Percentiles rank a stretch among this genome's conserved stretches.
Conservation (phyloP, 2,797 vertebrate species). For the Sarcoramphus papa region DNA sequence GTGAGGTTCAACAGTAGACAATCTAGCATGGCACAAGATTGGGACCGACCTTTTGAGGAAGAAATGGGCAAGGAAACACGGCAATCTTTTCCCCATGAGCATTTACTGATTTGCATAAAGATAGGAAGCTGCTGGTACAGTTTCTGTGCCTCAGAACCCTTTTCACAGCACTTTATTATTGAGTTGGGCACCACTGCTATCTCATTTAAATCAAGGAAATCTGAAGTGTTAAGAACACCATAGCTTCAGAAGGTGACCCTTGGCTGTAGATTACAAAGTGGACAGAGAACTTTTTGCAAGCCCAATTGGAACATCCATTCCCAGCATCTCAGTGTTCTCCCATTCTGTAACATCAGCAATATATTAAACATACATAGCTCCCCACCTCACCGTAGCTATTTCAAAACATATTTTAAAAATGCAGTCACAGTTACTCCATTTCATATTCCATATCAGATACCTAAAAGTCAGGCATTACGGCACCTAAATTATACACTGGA, state of each 20-base stretch:
- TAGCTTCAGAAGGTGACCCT: not conserved
- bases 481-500: not conserved
- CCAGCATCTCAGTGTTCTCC: not conserved
- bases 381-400: not conserved
- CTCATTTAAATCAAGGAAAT: not conserved
- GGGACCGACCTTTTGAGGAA: not conserved
- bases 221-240: not conserved
- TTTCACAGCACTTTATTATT: not conserved
- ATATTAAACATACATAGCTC: not conserved
- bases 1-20: not conserved
- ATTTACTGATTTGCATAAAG: not conserved
- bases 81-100: not conserved
- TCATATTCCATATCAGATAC: not conserved
- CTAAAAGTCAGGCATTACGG: not conserved
- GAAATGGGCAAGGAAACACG: not conserved
- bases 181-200: not conserved
- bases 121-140: not conserved
- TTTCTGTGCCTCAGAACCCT: not conserved
- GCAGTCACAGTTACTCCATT: not conserved
- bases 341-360: not conserved
- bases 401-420: not conserved
- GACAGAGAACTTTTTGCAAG: not conserved
- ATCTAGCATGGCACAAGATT: fast-evolving
- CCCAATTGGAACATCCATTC: not conserved
- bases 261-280: not conserved